Conservation (phyloP, 2,888 invertebrate species). For the Pammene fasciana region DNA sequence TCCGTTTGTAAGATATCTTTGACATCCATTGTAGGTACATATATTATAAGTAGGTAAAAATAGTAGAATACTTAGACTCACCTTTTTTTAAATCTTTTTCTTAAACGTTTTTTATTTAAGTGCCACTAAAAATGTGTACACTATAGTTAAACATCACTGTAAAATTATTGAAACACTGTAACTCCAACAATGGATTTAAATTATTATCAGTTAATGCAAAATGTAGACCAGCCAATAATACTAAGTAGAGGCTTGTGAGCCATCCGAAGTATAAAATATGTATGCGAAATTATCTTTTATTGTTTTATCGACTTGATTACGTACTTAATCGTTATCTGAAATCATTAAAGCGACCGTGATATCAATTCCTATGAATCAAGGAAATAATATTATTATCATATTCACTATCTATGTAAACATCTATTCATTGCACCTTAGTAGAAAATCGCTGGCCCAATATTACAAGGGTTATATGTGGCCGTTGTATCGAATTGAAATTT, state of each 20-base stretch:
- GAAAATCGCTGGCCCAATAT: no score
- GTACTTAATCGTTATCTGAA: constrained; percentile 46
- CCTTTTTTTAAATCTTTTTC: constrained; percentile 6
- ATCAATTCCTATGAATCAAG: constrained; percentile 46
- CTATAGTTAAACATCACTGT: constrained; percentile 26
- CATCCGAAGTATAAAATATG: constrained; percentile 11
- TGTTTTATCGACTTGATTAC: constrained; percentile 48
- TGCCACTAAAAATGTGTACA: not conserved
- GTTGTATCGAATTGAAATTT: no score
- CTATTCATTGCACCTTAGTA: no score
- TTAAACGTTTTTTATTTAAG: not conserved
- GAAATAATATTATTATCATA: constrained; percentile 49
- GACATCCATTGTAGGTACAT: no score
- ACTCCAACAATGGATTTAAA: not conserved
- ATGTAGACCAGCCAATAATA: constrained; percentile 13
- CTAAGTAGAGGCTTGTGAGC: constrained; percentile 7
- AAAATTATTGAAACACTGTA: constrained; percentile 12
- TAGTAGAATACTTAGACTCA: not conserved
- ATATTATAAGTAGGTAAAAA: no score
- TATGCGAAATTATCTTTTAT: constrained; percentile 41
- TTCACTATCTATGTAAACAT: constrained; percentile 27
- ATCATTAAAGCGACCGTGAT: constrained; percentile 51
- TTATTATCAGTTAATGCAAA: not conserved
- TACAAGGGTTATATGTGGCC: no score
- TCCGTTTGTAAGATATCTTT: no score